A percentile compares a stretch with the other conserved stretches of the same genome.
These are phyloP conservation scores for Sarcophaga caerulescens DNA, from an alignment of 2,888 invertebrate genomes.

Conservation along the genomic window DNA sequence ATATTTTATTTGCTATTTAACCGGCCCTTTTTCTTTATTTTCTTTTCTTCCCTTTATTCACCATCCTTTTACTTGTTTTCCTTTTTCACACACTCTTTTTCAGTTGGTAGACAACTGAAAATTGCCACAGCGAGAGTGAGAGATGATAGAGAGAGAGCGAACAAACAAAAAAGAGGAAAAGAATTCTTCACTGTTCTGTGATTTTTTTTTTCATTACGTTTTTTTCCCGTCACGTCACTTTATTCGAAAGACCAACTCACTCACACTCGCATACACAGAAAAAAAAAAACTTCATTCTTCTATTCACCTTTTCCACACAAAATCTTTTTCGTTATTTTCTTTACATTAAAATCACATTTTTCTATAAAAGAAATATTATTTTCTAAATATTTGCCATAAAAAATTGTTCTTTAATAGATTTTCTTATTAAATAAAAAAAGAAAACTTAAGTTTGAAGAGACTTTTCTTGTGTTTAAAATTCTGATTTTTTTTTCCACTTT, in stretches of 20 bases:
- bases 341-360: constrained; percentile 26
- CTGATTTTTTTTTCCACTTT: constrained; percentile 43
- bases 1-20: constrained; percentile 39
- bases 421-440: constrained; percentile 46
- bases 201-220: constrained; percentile 13
- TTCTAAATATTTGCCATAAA: constrained; percentile 44
- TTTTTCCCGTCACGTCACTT: constrained; percentile 53
- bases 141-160: constrained; percentile 26
- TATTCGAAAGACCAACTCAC: not conserved
- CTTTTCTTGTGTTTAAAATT: constrained; percentile 24
- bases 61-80: not conserved
- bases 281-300: constrained; percentile 36
- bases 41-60: not conserved
- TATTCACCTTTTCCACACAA: constrained; percentile 26
- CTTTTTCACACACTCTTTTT: constrained; percentile 3
- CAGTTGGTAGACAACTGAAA: constrained; percentile 71
- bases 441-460: constrained; percentile 44
- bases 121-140: constrained; percentile 54
- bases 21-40: constrained; percentile 53
- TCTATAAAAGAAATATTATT: constrained; percentile 11
- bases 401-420: constrained; percentile 5
- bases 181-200: constrained; percentile 33
- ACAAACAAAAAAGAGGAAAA: constrained; percentile 3
- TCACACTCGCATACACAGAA: not conserved
- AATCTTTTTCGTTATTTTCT: not conserved